Base-by-base conservation (phyloP, 1,140 invertebrate species). In the Geopemphigus sp. region DNA sequence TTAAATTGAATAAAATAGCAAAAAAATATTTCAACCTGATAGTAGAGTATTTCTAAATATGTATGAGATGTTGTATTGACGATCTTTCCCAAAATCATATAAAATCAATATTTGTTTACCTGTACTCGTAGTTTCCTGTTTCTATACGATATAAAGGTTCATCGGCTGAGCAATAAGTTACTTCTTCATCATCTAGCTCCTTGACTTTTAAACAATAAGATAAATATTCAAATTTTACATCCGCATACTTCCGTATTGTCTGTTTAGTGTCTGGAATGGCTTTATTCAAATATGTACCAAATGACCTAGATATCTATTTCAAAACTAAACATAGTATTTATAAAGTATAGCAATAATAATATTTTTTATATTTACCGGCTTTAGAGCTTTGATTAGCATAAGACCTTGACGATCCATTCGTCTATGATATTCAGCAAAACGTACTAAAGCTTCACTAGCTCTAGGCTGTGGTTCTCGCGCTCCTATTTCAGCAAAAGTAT, bases 161-260 rank as follows among this genome's bases (percentile, higher is more conserved):
- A 84, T 98, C 95, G n/a, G 99, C 85, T 0, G 94, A 91, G 50
- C 92, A 92, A 85, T 96, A 98, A 80, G 92, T 93, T 82, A 96
- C 95, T 84, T 99, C 97, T 85, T 99, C 97, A 86, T 99, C 98
- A 84, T 99, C 97, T 93, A 99, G 94, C 88, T 99, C 98, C 85
- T 95, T 95, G 0, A 95, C 93, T 88, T 99, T 99, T 57, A 99
- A 86, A 85, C 97, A 99, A 86, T 99, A 99, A 0, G 97, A 98
- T 24, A 99, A 87, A 86, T 99, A 99, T 85, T 98, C 97, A 87
- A 98, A 99, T 87, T 99, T 99, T 1, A 94, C 93, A 87, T 99
- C 96, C 0, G 95, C 94, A 86, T 99, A 99, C 84, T 98, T 98
- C 83, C 95, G 93, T 50, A 99, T 97, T 0, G 98, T 99, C 47